phyloP scores from a whole-genome alignment of 2,797 vertebrate genomes.

The Caiman crocodilus region DNA sequence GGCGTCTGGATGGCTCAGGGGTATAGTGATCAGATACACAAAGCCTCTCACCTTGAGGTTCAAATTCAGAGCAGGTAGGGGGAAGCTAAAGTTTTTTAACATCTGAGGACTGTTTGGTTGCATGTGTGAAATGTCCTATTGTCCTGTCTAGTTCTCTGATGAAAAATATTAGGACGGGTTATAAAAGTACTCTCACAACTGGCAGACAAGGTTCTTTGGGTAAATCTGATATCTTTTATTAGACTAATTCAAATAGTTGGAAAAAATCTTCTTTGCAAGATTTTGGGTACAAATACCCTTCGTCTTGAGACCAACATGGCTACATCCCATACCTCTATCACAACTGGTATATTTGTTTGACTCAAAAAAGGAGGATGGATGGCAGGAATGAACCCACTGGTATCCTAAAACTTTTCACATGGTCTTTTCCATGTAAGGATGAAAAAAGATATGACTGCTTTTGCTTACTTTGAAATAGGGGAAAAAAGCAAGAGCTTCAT shows the following conservation, averaged over 20 bases:
- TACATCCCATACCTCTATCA: background rate
- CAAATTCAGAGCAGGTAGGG: slow-evolving; percentile 19
- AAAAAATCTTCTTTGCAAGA: no score
- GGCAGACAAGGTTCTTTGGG: background rate
- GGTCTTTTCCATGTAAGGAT: background rate
- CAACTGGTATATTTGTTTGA: background rate
- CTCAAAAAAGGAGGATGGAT: background rate
- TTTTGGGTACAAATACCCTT: no score
- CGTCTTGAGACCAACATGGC: no score
- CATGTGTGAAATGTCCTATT: background rate
- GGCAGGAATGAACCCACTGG: background rate
- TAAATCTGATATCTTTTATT: no score
- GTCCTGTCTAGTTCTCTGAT: background rate
- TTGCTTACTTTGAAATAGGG: background rate
- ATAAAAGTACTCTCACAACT: background rate
- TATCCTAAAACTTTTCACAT: background rate
- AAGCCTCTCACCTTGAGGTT: slow-evolving; percentile 41
- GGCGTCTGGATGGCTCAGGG: slow-evolving; percentile 11
- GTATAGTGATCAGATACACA: slow-evolving; percentile 4
- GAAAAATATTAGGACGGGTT: background rate
- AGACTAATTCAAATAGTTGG: no score
- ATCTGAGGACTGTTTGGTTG: background rate
- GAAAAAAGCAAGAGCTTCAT: background rate
- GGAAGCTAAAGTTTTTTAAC: background rate
- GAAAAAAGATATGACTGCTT: background rate